Base-by-base conservation (phyloP, 2,113 vertebrate species). In the Calidris pugnax region DNA sequence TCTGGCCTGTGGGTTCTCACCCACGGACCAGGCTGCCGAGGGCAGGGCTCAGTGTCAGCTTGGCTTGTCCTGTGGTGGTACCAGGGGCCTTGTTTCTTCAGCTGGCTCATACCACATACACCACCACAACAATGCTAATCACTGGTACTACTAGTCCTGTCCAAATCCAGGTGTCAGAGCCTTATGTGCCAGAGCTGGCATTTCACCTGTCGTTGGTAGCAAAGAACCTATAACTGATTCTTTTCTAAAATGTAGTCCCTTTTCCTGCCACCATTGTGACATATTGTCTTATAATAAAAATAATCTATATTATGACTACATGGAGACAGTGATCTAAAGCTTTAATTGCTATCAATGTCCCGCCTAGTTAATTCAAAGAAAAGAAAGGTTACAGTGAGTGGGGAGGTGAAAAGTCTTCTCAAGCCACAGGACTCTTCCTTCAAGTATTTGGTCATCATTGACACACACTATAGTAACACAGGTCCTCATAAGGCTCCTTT, bases 401-500 rank as follows among this genome's bases (percentile, higher is more conserved):
- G 5, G 24, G 20, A 78, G 23, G 22, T 45, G 17, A 60, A 79
- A 90, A 80, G 24, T 55, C 47, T 87, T 82, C 28, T 59, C 27
- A 79, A 86, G 41, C 57, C 37, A 43, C 51, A 62, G 43, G 63
- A 69, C 6, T 66, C 23, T 76, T 78, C 24, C 87, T 92, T 78
- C 35, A 59, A 8, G 45, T 3, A 89, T 86, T 66, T 37, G 68
- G 37, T 91, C 53, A 82, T 67, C 64, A 63, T 37, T 66, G 60
- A 62, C 26, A 87, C 59, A 64, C 17, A 37, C 15, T 69, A 60
- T 45, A 82, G 85, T 93, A 81, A 89, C 56, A 93, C 77, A 78
- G 50, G 53, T 90, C 57, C 73, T 94, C 21, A 8, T 48, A 32
- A 95, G 41, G 39, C 66, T 68, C 93, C n/a, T 21, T 76, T 68